Percentiles rank a stretch among this genome's conserved stretches.
These are phyloP conservation scores for Pseudoips prasinana DNA, from an alignment of 2,888 invertebrate genomes.

Conservation along the genomic window DNA sequence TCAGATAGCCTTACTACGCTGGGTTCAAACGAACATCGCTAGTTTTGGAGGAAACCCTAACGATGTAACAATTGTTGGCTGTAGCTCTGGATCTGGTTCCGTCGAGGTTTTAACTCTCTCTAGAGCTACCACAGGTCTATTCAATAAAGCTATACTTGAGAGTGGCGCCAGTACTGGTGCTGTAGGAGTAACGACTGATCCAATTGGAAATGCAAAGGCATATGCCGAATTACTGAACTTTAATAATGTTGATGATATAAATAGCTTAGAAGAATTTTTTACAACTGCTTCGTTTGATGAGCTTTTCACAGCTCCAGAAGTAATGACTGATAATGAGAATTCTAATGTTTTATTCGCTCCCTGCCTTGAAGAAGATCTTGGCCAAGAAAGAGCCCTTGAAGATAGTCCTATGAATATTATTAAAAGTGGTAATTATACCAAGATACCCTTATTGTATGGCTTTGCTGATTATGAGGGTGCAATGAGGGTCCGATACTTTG, in stretches of 20 bases:
- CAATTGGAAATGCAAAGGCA: constrained; percentile 45
- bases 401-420: constrained; percentile 45
- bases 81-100: constrained; percentile 52
- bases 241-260: constrained; percentile 38
- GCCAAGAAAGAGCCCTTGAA: constrained; percentile 38
- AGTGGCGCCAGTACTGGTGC: constrained; percentile 43
- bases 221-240: constrained; percentile 44
- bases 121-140: constrained; percentile 43
- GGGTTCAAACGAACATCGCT: constrained; percentile 52
- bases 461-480: constrained; percentile 26
- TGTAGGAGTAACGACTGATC: constrained; percentile 45
- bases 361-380: constrained; percentile 32
- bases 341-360: constrained; percentile 28
- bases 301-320: constrained; percentile 19
- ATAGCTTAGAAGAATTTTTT: constrained; percentile 50
- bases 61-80: constrained; percentile 53
- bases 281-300: constrained; percentile 37
- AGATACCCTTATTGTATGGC: constrained; percentile 48
- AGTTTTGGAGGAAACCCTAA: constrained; percentile 58
- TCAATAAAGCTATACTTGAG: constrained; percentile 51
- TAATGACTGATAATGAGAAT: constrained; percentile 11
- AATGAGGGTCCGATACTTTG: too few relatives aligned
- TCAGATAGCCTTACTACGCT: constrained; percentile 35
- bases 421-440: constrained; percentile 39
- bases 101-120: constrained; percentile 54